A percentile compares a stretch with the other conserved stretches of the same genome.
Conservation (phyloP, 1,140 invertebrate genomes). For the Elysia chlorotica region DNA sequence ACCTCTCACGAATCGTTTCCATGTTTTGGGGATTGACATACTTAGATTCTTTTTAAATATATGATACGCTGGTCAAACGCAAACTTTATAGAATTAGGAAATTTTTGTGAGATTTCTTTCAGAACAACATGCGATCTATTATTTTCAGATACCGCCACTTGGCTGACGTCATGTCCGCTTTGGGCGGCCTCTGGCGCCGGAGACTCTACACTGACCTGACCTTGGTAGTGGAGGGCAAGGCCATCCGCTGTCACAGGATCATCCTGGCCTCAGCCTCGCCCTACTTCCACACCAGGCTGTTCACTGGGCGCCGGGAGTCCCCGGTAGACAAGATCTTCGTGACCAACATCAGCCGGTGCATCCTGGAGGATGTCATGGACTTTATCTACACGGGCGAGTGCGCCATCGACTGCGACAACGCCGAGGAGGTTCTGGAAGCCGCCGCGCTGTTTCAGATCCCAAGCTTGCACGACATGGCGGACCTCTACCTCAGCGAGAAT, state of each 20-base stretch:
- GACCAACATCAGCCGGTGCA: slow-evolving; percentile 19
- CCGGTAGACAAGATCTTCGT: slow-evolving; percentile 26
- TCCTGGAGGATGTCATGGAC: slow-evolving; percentile 29
- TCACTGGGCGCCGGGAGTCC: slow-evolving; percentile 34
- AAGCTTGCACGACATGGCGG: slow-evolving; percentile 83
- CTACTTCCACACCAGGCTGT: slow-evolving; percentile 45
- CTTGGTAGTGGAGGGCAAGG: slow-evolving; percentile 29
- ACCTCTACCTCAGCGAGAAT: slow-evolving; percentile 82
- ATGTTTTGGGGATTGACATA: no score
- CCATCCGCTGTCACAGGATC: slow-evolving; percentile 38
- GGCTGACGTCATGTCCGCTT: slow-evolving; percentile 17
- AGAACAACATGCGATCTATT: no score
- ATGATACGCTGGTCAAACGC: no score
- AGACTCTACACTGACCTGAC: slow-evolving; percentile 36
- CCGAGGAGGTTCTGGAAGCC: slow-evolving; percentile 82
- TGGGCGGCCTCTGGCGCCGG: slow-evolving; percentile 15
- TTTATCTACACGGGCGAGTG: slow-evolving; percentile 39
- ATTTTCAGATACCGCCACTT: slow-evolving; percentile 20
- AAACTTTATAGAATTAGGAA: no score
- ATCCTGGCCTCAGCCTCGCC: slow-evolving; percentile 36
- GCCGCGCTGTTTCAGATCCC: slow-evolving; percentile 81
- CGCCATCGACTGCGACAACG: slow-evolving; percentile 59
- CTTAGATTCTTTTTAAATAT: no score
- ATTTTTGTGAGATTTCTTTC: no score
- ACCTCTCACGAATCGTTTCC: no score